phyloP scores from a whole-genome alignment of 2,797 vertebrate species.

The Triplophysa yarkandensis region DNA sequence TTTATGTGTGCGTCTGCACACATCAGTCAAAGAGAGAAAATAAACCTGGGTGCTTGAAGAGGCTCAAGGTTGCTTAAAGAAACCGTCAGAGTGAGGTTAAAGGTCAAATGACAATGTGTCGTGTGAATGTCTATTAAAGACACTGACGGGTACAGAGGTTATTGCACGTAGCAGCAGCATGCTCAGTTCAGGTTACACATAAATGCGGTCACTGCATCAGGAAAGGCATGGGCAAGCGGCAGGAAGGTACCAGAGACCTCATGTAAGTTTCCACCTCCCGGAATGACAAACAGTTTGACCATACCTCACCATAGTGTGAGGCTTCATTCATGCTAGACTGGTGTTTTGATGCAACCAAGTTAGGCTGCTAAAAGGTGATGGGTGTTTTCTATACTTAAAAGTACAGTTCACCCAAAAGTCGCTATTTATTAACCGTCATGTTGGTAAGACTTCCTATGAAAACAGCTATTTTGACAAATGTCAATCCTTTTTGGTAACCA shows the following conservation, averaged over 20 bases:
- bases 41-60: slow-evolving; percentile 17
- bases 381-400: too few relatives aligned
- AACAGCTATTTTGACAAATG: too few relatives aligned
- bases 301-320: slow-evolving; percentile 7
- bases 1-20: slow-evolving; percentile 26
- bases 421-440: too few relatives aligned
- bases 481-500: too few relatives aligned
- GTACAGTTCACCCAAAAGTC: too few relatives aligned
- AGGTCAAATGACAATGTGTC: slow-evolving; percentile 28
- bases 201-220: slow-evolving; percentile 40
- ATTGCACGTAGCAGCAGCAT: slow-evolving; percentile 46
- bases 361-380: too few relatives aligned
- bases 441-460: background rate
- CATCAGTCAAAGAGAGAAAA: slow-evolving; percentile 40
- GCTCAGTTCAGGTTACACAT: slow-evolving; percentile 55
- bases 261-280: slow-evolving; percentile 3
- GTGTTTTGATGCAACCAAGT: slow-evolving; percentile 53
- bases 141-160: slow-evolving; percentile 18
- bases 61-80: slow-evolving; percentile 19
- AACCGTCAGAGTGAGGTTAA: background rate
- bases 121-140: slow-evolving; percentile 3
- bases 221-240: slow-evolving; percentile 41
- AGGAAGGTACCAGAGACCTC: slow-evolving; percentile 50
- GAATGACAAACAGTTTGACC: slow-evolving; percentile 41
- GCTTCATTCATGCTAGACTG: slow-evolving; percentile 60